These are phyloP conservation scores for Amyelois transitella DNA, from an alignment of 1,140 invertebrate genomes.

Conservation along the genomic window DNA sequence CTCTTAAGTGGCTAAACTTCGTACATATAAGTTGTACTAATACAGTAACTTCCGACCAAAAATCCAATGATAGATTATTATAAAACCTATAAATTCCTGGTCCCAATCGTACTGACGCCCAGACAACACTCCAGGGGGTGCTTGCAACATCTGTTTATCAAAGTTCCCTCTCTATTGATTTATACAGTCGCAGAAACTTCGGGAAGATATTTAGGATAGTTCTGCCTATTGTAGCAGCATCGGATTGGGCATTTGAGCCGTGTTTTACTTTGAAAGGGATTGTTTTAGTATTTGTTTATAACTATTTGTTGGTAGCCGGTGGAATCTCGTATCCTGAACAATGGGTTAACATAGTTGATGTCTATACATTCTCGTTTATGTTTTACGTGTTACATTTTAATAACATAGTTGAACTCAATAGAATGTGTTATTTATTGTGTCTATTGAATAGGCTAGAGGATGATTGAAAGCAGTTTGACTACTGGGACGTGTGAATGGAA, in stretches of 20 bases:
- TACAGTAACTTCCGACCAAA: not conserved
- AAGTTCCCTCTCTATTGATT: conserved; percentile 3
- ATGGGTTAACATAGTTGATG: no score
- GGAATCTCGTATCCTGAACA: no score
- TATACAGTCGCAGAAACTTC: conserved; percentile 1
- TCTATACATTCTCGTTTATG: no score
- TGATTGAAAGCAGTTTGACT: no score
- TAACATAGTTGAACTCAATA: no score
- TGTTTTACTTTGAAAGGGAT: not conserved
- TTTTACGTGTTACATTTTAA: no score
- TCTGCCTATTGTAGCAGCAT: not conserved
- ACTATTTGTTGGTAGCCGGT: not conserved
- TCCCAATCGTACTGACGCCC: not conserved
- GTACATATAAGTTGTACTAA: no score
- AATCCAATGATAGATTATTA: conserved; percentile 1
- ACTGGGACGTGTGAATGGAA: no score
- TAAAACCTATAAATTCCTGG: conserved; percentile 4
- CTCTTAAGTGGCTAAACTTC: no score
- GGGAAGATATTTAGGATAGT: not conserved
- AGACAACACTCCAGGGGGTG: not conserved
- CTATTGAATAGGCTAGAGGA: no score
- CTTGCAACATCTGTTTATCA: conserved; percentile 6
- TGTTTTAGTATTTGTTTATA: not conserved
- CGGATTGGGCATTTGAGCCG: no score
- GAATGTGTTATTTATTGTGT: no score